These are phyloP conservation scores for Melanostoma mellinum DNA, from an alignment of 2,888 invertebrate genomes.

Conservation along the genomic window DNA sequence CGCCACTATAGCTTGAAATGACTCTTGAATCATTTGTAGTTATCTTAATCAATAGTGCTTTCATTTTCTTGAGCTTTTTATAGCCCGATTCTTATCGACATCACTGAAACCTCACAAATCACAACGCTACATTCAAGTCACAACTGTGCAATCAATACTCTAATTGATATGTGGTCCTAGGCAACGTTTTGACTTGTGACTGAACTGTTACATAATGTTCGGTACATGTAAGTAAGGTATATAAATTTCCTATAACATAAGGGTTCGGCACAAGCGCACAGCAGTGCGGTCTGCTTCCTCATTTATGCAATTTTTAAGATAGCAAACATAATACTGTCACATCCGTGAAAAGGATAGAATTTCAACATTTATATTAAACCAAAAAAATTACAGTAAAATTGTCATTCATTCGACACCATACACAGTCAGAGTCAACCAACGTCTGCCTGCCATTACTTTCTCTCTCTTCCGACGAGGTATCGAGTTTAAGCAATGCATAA, in stretches of 20 bases:
- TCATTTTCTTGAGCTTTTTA: no score
- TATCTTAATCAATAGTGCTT: no score
- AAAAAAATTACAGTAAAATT: slow-evolving; percentile 11
- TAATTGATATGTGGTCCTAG: no score
- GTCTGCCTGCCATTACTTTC: slow-evolving; percentile 19
- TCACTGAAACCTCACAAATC: no score
- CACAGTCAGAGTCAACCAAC: background rate
- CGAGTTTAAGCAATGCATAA: slow-evolving; percentile 56
- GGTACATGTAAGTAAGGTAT: no score
- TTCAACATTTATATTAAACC: slow-evolving; percentile 29
- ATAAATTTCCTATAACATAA: background rate
- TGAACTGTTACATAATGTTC: no score
- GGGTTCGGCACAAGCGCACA: slow-evolving; percentile 1
- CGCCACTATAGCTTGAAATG: no score
- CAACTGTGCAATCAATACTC: no score
- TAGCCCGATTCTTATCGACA: no score
- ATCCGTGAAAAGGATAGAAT: slow-evolving; percentile 1
- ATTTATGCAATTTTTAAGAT: slow-evolving; percentile 48
- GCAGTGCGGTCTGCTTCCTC: slow-evolving; percentile 25
- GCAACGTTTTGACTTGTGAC: no score
- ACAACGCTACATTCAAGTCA: no score
- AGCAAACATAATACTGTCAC: slow-evolving; percentile 12
- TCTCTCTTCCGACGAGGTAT: slow-evolving; percentile 37
- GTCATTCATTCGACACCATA: slow-evolving; percentile 34
- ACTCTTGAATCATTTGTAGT: no score